Evolutionary conservation across 2,797 vertebrate genomes (phyloP), one percentile per base, ranked within the genome.

Genomic region (Gambelia wislizenii): DNA sequence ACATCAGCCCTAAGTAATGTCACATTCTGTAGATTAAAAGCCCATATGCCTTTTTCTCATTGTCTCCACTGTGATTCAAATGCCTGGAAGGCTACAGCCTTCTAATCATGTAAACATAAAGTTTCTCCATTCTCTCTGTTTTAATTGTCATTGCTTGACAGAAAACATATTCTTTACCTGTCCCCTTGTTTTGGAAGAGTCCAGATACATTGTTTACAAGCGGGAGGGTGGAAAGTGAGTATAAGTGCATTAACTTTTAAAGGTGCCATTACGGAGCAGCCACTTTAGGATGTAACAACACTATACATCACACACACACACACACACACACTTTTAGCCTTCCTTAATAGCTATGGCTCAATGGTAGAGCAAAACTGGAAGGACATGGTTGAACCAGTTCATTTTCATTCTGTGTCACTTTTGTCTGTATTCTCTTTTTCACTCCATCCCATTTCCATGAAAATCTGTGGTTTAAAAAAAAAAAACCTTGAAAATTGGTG

Each of bases 201-300:
- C 91, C 90, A 91, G 90, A 84, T 93, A 90, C 93, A 93, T 93
- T 96, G 94, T 95, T 95, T 95, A 93, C 93, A 93, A 94, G 92
- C 89, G 94, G 93, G 93, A 94, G 92, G 91, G 0, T 3, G 92
- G 89, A 94, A 89, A 36, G 92, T 84, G 91, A 94, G 94, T 94
- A 95, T 95, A 96, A 96, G 94, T 95, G 94, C 92, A 95, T 96
- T 96, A 95, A 96, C 95, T 95, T 96, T 95, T 96, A 94, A 95
- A 95, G 91, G 85, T 93, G 92, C 93, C 91, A 95, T 95, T 96
- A 95, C 92, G 93, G 92, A 88, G 90, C 86, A 95, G 92, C 90
- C 70, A 0, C 93, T 93, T 95, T 94, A 94, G 87, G 86, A 94
- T 75, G 90, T 91, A 92, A 1, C 88, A 94, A 95, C 91, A 91